phyloP scores from a whole-genome alignment of 1,140 invertebrate species.

The Drosophila athabasca region DNA sequence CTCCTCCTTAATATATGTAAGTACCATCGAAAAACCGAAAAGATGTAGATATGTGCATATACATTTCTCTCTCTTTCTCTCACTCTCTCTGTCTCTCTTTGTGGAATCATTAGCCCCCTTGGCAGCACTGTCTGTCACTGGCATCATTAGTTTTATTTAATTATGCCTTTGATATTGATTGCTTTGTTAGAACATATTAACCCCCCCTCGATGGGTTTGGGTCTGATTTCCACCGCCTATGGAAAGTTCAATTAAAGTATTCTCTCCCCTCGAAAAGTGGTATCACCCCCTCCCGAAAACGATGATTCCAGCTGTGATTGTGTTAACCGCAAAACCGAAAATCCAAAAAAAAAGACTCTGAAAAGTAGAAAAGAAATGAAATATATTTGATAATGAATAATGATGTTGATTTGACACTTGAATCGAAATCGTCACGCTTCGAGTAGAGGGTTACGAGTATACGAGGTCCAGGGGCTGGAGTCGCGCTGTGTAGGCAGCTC shows the following conservation, averaged over 20 bases:
- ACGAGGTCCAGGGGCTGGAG: constrained; percentile 14
- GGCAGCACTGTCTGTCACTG: constrained; percentile 65
- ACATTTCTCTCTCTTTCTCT: constrained; percentile 6
- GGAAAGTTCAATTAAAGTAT: constrained; percentile 76
- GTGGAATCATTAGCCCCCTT: constrained; percentile 60
- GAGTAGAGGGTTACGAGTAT: constrained; percentile 6
- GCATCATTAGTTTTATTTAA: constrained; percentile 83
- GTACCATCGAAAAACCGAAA: constrained; percentile 11
- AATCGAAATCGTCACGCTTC: constrained; percentile 74
- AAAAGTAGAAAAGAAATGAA: constrained; percentile 4
- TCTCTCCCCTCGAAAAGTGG: constrained; percentile 7
- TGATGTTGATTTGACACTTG: constrained; percentile 78
- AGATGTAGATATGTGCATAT: constrained; percentile 6
- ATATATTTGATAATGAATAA: constrained; percentile 83
- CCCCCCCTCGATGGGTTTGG: constrained; percentile 34
- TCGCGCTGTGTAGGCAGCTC: constrained; percentile 53
- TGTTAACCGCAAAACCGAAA: constrained; percentile 56
- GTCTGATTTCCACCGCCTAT: constrained; percentile 35
- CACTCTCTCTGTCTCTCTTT: background rate
- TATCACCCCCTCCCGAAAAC: constrained; percentile 13
- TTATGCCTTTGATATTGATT: constrained; percentile 79
- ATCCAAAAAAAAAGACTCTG: constrained; percentile 30
- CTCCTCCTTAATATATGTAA: no score
- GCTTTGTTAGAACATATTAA: constrained; percentile 80
- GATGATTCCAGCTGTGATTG: constrained; percentile 66